Conservation (phyloP, 1,140 invertebrate species). For the Ceratosolen solmsi region DNA sequence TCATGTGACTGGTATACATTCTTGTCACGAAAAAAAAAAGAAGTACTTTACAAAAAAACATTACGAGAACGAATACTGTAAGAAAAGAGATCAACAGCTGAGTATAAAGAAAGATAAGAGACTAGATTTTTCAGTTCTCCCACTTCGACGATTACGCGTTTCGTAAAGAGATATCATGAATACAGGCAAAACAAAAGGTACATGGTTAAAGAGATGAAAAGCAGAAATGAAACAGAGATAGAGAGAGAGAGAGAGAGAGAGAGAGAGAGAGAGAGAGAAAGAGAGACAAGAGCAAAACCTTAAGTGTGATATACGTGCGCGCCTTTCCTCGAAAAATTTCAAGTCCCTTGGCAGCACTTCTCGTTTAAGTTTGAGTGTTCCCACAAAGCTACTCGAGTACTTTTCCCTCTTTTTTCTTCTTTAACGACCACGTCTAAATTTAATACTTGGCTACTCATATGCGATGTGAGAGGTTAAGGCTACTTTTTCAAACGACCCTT, state of each 20-base stretch:
- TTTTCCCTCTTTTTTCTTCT: conserved; percentile 1
- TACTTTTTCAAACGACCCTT: neutral
- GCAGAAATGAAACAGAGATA: neutral
- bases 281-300: neutral
- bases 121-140: neutral
- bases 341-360: conserved; percentile 29
- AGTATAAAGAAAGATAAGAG: neutral
- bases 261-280: neutral
- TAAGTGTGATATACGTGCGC: neutral
- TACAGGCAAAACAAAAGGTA: neutral
- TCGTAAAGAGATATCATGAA: neutral
- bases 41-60: neutral
- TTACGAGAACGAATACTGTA: neutral
- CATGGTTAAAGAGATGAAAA: neutral
- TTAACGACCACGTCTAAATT: neutral
- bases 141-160: neutral
- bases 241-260: neutral
- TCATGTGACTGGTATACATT: no score
- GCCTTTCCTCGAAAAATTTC: conserved; percentile 14
- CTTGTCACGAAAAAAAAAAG: no score
- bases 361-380: conserved; percentile 32
- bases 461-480: neutral
- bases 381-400: conserved; percentile 34
- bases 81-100: neutral
- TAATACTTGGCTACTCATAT: neutral